phyloP scores from a whole-genome alignment of 1,140 invertebrate species.

The Anadara kagoshimensis region DNA sequence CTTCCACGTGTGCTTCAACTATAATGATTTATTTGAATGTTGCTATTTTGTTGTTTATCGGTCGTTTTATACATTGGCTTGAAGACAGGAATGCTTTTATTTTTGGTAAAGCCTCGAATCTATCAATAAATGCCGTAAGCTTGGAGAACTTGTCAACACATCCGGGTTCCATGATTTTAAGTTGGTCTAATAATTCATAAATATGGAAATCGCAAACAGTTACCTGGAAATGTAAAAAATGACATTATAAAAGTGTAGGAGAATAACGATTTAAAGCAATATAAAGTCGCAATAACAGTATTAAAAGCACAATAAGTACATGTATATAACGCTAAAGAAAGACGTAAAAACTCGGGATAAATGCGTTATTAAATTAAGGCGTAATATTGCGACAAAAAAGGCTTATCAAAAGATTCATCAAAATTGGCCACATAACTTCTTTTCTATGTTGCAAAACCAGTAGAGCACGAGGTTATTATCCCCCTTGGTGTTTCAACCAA shows the following conservation, averaged over 20 bases:
- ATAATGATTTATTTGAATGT: background rate
- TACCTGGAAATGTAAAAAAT: conserved; percentile 38
- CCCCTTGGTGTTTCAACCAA: too few relatives aligned
- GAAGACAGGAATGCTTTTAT: conserved; percentile 53
- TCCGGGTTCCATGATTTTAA: conserved; percentile 48
- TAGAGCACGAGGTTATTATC: too few relatives aligned
- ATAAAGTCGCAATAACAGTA: too few relatives aligned
- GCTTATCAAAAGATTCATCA: too few relatives aligned
- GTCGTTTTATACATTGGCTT: conserved; percentile 40
- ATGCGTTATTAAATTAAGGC: too few relatives aligned
- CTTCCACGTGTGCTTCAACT: background rate
- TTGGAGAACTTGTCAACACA: conserved; percentile 45
- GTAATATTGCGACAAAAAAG: too few relatives aligned
- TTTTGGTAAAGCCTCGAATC: conserved; percentile 51
- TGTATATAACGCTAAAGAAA: background rate
- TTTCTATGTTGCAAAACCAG: too few relatives aligned
- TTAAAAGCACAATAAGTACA: too few relatives aligned
- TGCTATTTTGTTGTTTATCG: conserved; percentile 50
- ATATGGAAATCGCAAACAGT: conserved; percentile 61
- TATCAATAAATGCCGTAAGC: conserved; percentile 42
- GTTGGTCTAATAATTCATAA: conserved; percentile 61
- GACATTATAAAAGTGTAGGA: too few relatives aligned
- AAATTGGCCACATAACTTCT: too few relatives aligned
- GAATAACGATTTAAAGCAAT: too few relatives aligned
- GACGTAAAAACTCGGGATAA: too few relatives aligned